phyloP scores from a whole-genome alignment of 1,140 invertebrate genomes.

The Hylyphantes graminicola region DNA sequence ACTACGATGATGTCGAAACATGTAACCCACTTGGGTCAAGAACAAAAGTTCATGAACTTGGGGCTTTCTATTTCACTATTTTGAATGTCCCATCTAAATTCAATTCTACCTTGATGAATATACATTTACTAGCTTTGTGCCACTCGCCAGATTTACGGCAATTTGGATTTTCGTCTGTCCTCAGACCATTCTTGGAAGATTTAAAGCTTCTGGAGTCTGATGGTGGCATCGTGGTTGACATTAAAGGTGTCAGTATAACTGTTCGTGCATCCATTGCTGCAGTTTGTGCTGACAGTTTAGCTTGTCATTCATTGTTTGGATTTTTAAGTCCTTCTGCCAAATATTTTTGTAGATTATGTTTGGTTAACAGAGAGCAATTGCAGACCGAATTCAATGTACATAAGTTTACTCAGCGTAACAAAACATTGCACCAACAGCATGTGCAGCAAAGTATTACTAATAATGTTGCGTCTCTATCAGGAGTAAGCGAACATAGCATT shows the following conservation, averaged over 20 bases:
- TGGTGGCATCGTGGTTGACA: background rate
- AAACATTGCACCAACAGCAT: background rate
- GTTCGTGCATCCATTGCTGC: conserved; percentile 3
- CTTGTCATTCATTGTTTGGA: conserved; percentile 2
- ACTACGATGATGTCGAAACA: conserved; percentile 17
- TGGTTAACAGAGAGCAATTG: conserved; percentile 1
- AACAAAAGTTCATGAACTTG: conserved; percentile 19
- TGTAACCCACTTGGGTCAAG: conserved; percentile 22
- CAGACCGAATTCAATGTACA: background rate
- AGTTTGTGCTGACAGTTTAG: conserved; percentile 14
- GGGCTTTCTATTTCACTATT: conserved; percentile 19
- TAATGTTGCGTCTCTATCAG: background rate
- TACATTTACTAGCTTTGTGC: conserved; percentile 11
- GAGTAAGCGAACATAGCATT: background rate
- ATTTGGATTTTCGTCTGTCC: background rate
- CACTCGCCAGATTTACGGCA: conserved; percentile 7
- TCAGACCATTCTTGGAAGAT: conserved; percentile 15
- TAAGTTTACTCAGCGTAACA: background rate
- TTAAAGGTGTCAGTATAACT: background rate
- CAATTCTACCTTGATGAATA: background rate
- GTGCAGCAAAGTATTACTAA: background rate
- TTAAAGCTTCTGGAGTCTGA: background rate
- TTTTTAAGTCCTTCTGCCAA: conserved; percentile 22
- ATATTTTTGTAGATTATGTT: conserved; percentile 10
- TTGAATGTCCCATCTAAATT: conserved; percentile 9